phyloP scores from a whole-genome alignment of 2,797 vertebrate genomes.

The Petrocephalus sullivani region DNA sequence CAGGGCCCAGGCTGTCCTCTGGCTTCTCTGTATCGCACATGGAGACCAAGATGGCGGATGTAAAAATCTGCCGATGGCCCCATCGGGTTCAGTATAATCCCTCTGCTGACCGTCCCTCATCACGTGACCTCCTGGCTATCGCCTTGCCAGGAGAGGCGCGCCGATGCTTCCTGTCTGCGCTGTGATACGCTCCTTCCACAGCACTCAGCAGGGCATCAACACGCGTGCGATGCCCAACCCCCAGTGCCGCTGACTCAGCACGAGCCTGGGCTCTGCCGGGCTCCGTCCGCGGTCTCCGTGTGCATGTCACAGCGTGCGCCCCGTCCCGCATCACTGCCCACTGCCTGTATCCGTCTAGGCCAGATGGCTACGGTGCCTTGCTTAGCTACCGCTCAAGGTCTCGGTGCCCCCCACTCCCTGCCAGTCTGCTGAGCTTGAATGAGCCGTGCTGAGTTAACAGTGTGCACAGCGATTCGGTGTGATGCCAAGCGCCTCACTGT shows the following conservation, averaged over 20 bases:
- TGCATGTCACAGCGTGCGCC: background rate
- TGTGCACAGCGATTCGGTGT: background rate
- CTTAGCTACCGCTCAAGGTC: background rate
- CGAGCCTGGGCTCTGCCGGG: background rate
- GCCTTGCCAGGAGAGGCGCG: background rate
- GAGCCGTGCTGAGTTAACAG: background rate
- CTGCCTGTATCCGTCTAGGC: background rate
- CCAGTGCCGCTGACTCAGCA: background rate
- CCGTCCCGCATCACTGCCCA: background rate
- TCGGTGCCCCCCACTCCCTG: conserved; percentile 1
- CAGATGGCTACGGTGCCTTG: conserved; percentile 10
- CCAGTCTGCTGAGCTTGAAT: background rate
- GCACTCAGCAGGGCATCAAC: background rate
- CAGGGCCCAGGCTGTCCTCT: background rate
- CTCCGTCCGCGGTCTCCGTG: background rate
- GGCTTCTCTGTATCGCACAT: background rate
- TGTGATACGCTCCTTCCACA: background rate
- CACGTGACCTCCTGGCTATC: background rate
- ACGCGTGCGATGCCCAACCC: background rate
- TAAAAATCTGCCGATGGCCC: background rate
- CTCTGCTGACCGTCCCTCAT: background rate
- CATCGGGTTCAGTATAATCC: background rate
- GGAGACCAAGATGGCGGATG: background rate
- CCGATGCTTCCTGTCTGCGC: background rate
- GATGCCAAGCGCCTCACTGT: background rate